Percentiles rank a stretch among this genome's conserved stretches.
Evolutionary conservation across 1,140 invertebrate genomes (phyloP).

Genomic region (Spodoptera litura): DNA sequence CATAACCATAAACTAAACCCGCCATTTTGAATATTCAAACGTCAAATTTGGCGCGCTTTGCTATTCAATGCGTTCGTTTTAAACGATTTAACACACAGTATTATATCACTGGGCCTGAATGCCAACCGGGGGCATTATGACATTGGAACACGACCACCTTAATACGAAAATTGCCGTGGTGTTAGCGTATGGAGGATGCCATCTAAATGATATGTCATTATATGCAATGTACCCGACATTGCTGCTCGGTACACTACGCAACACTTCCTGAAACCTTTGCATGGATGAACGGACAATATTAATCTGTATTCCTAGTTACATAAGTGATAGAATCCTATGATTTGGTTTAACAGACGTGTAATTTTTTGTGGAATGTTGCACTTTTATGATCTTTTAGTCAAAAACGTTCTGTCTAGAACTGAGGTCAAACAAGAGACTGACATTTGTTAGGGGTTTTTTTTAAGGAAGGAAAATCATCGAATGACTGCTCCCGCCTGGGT

Average conservation of each 20-base stretch:
- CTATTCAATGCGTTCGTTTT: too few species aligned
- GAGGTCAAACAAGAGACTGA: too few species aligned
- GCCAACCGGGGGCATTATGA: constrained; percentile 30
- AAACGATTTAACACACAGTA: background rate
- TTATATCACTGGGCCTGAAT: constrained; percentile 7
- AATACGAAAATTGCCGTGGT: constrained; percentile 57
- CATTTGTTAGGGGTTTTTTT: too few species aligned
- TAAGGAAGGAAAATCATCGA: too few species aligned
- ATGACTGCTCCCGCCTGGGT: too few species aligned
- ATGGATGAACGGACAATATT: background rate
- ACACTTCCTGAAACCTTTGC: constrained; percentile 29
- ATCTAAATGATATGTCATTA: constrained; percentile 50
- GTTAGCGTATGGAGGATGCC: constrained; percentile 54
- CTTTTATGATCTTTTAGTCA: background rate
- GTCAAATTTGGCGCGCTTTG: too few species aligned
- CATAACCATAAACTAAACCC: too few species aligned
- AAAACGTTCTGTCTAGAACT: too few species aligned
- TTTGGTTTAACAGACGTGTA: too few species aligned
- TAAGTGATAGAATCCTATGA: background rate
- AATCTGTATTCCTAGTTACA: background rate
- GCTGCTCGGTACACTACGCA: constrained; percentile 13
- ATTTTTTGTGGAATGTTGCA: too few species aligned
- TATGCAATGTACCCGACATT: constrained; percentile 45
- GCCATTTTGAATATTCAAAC: too few species aligned
- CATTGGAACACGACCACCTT: constrained; percentile 53